Base-by-base conservation (phyloP, 1,140 invertebrate genomes). In the Hyles euphorbiae region DNA sequence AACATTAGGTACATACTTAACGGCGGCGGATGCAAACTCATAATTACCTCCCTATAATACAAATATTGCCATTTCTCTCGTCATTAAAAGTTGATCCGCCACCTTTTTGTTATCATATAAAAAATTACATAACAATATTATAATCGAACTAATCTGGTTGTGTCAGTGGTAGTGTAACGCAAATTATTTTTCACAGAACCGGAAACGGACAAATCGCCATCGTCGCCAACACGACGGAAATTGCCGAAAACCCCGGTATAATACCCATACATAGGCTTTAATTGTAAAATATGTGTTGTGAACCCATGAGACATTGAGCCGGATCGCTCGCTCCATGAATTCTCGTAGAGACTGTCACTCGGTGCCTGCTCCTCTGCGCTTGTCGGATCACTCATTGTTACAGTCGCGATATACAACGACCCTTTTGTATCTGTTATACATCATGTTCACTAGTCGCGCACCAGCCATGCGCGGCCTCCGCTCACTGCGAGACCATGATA, bases 191-290 rank as follows among this genome's bases (percentile, higher is more conserved):
- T 93, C 91, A 68, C 93, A 94, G 93, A 94, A 88, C 90, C 92
- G 52, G 93, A 95, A 79, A 91, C 91, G 79, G 94, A 95, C 79
- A 96, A 96, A 92, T 93, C 94, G 67, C 95, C 94, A 70, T 94
- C 94, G 64, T 96, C 95, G 77, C 95, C 95, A 74, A 96, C 95
- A 69, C 93, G 95, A 91, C 92, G 96, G 92, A 97, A 96, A 94
- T 92, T 97, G 88, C 96, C 96, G 88, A 96, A 96, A 93, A 96
- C 96, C 90, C 96, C 96, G 94, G 95, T 96, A 96, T 95, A 96
- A 95, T 91, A 86, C 74, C 68, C 71, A 80, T 77, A 79, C 57
- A 62, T 83, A 87, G 81, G 83, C 76, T 84, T 87, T 84, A 80
- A 83, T 76, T 81, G 74, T 86, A 83, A 77, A 68, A 83, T 87